Evolutionary conservation across 1,140 invertebrate species (phyloP).

Genomic region (Macrobrachium nipponense): DNA sequence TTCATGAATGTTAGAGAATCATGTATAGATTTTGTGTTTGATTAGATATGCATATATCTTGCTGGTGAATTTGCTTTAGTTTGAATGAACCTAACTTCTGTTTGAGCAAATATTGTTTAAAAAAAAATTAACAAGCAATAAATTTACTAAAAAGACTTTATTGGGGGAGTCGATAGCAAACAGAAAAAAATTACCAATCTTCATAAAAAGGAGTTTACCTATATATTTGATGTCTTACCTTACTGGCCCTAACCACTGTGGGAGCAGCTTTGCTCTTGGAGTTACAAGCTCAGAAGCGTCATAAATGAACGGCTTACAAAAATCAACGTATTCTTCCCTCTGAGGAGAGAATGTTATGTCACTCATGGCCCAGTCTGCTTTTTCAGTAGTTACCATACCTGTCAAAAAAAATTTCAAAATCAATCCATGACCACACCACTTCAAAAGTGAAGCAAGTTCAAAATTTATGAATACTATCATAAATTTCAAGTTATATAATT

Average conservation of each 20-base stretch:
- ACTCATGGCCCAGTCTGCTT: conserved; percentile 62
- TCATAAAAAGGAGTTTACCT: no score
- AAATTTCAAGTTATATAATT: no score
- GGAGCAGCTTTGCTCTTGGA: conserved; percentile 49
- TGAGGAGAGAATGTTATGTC: conserved; percentile 59
- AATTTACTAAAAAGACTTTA: no score
- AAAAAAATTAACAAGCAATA: no score
- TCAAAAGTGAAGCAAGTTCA: not conserved
- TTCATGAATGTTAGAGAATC: not conserved
- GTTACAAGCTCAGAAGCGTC: conserved; percentile 62
- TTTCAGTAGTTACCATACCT: conserved; percentile 53
- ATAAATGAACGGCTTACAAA: conserved; percentile 48
- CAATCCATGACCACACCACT: no score
- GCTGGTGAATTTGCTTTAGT: no score
- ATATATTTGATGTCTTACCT: conserved; percentile 46
- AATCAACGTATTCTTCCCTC: conserved; percentile 50
- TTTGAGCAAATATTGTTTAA: not conserved
- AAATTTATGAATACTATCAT: not conserved
- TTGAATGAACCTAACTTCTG: not conserved
- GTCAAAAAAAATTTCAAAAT: not conserved
- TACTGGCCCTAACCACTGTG: conserved; percentile 48
- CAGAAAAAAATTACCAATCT: no score
- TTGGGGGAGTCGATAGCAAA: no score
- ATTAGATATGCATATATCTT: no score
- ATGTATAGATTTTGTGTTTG: no score